phyloP scores from a whole-genome alignment of 2,113 vertebrate genomes.

The Scytalopus superciliaris region DNA sequence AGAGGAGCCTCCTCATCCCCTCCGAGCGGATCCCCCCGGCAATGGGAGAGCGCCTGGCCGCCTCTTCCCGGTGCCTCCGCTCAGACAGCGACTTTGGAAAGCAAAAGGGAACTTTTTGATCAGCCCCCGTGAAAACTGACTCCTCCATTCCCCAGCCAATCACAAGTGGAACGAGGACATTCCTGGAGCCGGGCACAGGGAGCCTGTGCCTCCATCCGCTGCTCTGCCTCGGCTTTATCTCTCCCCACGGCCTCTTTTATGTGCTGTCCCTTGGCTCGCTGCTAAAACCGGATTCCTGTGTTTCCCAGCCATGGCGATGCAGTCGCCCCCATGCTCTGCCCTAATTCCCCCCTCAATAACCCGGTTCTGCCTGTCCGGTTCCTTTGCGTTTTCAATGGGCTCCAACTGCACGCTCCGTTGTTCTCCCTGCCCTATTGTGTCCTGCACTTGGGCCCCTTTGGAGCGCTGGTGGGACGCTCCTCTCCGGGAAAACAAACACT shows the following conservation, averaged over 20 bases:
- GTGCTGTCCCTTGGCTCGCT: neutral
- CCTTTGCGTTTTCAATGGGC: neutral
- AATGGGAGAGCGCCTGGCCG: neutral
- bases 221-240: neutral
- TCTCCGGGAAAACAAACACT: neutral
- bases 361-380: neutral
- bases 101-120: slow-evolving; percentile 45
- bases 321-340: neutral
- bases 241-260: neutral
- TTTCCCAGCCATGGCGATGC: neutral
- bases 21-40: neutral
- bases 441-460: neutral
- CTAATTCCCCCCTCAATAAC: neutral
- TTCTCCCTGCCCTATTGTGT: neutral
- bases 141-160: slow-evolving; percentile 65
- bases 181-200: slow-evolving; percentile 52
- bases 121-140: slow-evolving; percentile 69
- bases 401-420: neutral
- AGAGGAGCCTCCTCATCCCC: slow-evolving; percentile 8
- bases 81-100: slow-evolving; percentile 4
- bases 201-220: neutral
- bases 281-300: neutral
- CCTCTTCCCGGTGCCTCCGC: neutral
- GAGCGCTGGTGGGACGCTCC: neutral
- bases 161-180: slow-evolving; percentile 36